phyloP scores from a whole-genome alignment of 2,888 invertebrate genomes.

The Rosalia funebris region DNA sequence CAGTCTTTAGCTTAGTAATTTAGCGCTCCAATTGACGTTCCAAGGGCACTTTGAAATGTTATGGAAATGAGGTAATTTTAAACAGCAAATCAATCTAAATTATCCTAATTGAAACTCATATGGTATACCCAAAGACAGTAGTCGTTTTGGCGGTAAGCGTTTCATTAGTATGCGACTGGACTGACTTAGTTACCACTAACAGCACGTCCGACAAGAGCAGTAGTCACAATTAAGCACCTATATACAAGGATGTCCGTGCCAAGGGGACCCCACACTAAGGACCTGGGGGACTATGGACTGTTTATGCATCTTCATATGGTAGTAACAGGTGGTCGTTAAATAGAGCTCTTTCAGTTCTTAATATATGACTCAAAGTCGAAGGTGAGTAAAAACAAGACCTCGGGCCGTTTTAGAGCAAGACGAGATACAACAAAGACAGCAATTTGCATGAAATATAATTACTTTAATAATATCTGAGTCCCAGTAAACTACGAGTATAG shows the following conservation, averaged over 20 bases:
- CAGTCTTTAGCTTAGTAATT: slow-evolving; percentile 9
- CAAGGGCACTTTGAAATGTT: slow-evolving; percentile 27
- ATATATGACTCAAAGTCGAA: neutral
- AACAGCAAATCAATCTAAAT: slow-evolving; percentile 44
- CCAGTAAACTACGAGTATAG: neutral
- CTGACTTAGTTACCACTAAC: slow-evolving; percentile 43
- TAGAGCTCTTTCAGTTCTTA: neutral
- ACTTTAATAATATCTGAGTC: neutral
- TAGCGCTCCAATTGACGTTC: slow-evolving; percentile 12
- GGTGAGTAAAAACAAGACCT: neutral
- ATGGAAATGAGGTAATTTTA: slow-evolving; percentile 33
- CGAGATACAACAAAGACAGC: neutral
- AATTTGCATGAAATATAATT: neutral
- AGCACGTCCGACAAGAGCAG: slow-evolving; percentile 43
- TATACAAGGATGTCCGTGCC: slow-evolving; percentile 38
- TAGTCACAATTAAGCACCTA: slow-evolving; percentile 47
- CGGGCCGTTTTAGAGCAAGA: neutral
- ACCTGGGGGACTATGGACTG: slow-evolving; percentile 24
- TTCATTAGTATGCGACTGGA: slow-evolving; percentile 45
- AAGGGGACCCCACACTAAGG: slow-evolving; percentile 42
- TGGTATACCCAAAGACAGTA: slow-evolving; percentile 19
- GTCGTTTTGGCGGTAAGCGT: slow-evolving; percentile 41
- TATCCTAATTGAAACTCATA: slow-evolving; percentile 44
- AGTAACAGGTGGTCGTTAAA: slow-evolving; percentile 29
- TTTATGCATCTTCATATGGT: slow-evolving; percentile 19